phyloP scores from a whole-genome alignment of 2,888 invertebrate species.

The Drosophila pegasa region DNA sequence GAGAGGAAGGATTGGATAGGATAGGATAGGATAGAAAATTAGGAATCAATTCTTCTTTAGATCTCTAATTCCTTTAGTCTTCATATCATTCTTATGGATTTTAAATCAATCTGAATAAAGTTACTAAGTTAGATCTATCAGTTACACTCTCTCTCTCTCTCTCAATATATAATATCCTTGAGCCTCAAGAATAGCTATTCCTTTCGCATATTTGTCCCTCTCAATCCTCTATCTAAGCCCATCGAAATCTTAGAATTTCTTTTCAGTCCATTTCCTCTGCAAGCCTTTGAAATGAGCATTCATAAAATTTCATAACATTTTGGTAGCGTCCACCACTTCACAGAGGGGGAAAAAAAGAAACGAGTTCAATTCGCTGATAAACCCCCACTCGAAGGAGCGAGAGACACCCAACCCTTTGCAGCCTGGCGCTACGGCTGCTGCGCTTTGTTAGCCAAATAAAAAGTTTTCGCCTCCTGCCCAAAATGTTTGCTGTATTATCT shows the following conservation, averaged over 20 bases:
- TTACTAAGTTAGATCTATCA: too few species aligned
- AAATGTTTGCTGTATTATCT: slow-evolving; percentile 76
- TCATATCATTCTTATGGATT: too few species aligned
- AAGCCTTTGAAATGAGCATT: slow-evolving; percentile 22
- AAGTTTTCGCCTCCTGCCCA: slow-evolving; percentile 25
- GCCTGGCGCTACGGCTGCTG: slow-evolving; percentile 1
- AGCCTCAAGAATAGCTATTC: too few species aligned
- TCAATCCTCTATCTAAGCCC: not conserved
- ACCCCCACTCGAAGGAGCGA: slow-evolving; percentile 1
- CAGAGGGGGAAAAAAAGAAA: slow-evolving; percentile 20
- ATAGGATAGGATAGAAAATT: too few species aligned
- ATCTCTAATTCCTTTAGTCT: too few species aligned
- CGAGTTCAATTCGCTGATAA: slow-evolving; percentile 45
- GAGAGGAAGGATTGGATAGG: too few species aligned
- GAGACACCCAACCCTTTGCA: slow-evolving; percentile 30
- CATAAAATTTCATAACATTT: slow-evolving; percentile 34
- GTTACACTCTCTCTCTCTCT: too few species aligned
- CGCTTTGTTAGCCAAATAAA: slow-evolving; percentile 56
- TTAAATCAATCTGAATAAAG: too few species aligned
- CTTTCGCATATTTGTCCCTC: too few species aligned
- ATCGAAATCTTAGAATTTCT: slow-evolving; percentile 6
- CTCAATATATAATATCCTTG: not conserved
- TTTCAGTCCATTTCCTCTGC: slow-evolving; percentile 4
- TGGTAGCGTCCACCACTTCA: slow-evolving; percentile 15
- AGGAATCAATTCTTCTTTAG: too few species aligned